Base-by-base conservation (phyloP, 2,888 invertebrate genomes). In the Norana najaformis region DNA sequence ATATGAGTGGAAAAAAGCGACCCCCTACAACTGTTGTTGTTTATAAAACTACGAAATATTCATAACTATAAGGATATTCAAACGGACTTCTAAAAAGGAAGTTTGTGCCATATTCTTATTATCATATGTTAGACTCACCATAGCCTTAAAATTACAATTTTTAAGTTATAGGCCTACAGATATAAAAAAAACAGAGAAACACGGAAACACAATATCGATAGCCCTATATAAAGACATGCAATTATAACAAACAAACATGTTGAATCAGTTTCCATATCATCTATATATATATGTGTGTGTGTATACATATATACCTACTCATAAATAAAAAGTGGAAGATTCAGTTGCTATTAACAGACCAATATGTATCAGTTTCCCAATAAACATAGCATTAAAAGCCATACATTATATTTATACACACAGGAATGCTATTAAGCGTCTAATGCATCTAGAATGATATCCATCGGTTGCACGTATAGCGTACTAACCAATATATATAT, bases 351-450 rank as follows among this genome's bases (percentile, higher is more conserved):
- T 69, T 4, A 69, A 11, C 69, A 69, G 69, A 11, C n/a, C 69
- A 69, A 69, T 69, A 69, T 69, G 69, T 69, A 69, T 69, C 69
- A 69, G 69, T 69, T 69, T 69, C 30, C 69, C 69, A 69, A n/a
- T 69, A n/a, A 4, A 47, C 47, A 47, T 23, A 23, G 69, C 69
- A 69, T 69, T n/a, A 69, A n/a, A 30, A 69, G 69, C 69, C n/a
- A 69, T n/a, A n/a, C 69, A 69, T 69, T 69, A 30, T 69, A 69
- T 69, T 69, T 69, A 69, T 30, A 5, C 69, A 69, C n/a, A 69
- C n/a, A 69, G 69, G 69, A 69, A 69, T 20, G 11, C 69, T 13
- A 69, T 69, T 69, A 69, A 4, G 69, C 69, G 13, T 69, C 69
- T 69, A 69, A 69, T 69, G 69, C 69, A 69, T 69, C 69, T n/a